Evolutionary conservation across 2,113 vertebrate genomes (phyloP).

Genomic region (Pedionomus torquatus): DNA sequence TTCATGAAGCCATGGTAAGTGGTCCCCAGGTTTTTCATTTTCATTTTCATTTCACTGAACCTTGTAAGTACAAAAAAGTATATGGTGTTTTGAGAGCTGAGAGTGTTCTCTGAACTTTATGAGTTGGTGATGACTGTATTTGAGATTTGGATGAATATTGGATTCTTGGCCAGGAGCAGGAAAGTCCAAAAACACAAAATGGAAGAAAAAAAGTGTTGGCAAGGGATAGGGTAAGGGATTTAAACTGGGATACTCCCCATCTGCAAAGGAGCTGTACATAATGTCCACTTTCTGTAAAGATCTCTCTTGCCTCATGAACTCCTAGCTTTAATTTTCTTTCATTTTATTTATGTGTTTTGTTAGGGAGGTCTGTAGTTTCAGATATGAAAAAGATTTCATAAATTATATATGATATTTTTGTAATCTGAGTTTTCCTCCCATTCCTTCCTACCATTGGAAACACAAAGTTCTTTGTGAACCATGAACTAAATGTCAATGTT

Average conservation of each 20-base stretch:
- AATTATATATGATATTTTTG: neutral
- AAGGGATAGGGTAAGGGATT: neutral
- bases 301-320: neutral
- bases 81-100: neutral
- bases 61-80: neutral
- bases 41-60: neutral
- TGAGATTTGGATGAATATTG: neutral
- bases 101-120: neutral
- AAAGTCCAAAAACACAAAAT: neutral
- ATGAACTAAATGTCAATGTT: neutral
- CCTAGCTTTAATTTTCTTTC: neutral
- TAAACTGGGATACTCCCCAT: neutral
- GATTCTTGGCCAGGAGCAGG: neutral
- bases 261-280: neutral
- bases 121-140: neutral
- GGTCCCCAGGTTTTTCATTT: neutral
- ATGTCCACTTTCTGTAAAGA: neutral
- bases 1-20: neutral
- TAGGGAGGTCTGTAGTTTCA: neutral
- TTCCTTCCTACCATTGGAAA: fast-evolving
- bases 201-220: neutral
- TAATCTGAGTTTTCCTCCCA: neutral
- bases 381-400: neutral
- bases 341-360: neutral
- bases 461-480: neutral